Percentiles rank a stretch among this genome's conserved stretches.
phyloP scores from a whole-genome alignment of 2,888 invertebrate species.

The Lasioglossum pauxillum region DNA sequence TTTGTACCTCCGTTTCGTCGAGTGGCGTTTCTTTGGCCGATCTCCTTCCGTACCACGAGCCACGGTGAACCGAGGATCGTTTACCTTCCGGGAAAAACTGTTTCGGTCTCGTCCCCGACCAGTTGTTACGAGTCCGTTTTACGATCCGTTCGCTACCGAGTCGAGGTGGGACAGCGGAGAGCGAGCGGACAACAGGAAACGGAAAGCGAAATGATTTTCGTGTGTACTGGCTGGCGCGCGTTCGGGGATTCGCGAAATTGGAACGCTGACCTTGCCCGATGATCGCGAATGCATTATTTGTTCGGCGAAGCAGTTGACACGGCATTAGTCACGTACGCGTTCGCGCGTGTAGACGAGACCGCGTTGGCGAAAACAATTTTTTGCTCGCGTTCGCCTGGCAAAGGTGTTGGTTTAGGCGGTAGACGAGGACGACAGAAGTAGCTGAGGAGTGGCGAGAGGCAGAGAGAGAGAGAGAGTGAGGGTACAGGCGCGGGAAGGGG shows the following conservation, averaged over 20 bases:
- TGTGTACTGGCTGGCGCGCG: not conserved
- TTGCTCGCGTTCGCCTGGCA: constrained; percentile 47
- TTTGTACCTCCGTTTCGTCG: not conserved
- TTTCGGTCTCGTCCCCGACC: not conserved
- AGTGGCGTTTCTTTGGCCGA: not conserved
- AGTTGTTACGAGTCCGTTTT: not conserved
- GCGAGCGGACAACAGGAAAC: not conserved
- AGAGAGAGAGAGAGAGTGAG: not conserved
- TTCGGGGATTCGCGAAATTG: not conserved
- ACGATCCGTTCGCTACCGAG: not conserved
- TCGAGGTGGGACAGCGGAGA: not conserved
- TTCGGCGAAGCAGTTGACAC: constrained; percentile 18
- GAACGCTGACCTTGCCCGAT: constrained; percentile 4
- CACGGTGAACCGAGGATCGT: not conserved
- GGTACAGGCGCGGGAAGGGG: not conserved
- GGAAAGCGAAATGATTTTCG: not conserved
- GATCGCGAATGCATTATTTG: constrained; percentile 38
- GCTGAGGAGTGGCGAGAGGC: not conserved
- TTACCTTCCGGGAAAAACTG: not conserved
- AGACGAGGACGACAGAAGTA: not conserved
- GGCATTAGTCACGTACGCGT: constrained; percentile 51
- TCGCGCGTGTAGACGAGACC: constrained; percentile 19
- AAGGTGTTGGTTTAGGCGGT: constrained; percentile 43
- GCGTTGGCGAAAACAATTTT: constrained; percentile 69
- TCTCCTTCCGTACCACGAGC: no score